Evolutionary conservation across 2,113 vertebrate species (phyloP), one percentile per base, ranked within the genome.

Genomic region (Scartelaos histophorus): DNA sequence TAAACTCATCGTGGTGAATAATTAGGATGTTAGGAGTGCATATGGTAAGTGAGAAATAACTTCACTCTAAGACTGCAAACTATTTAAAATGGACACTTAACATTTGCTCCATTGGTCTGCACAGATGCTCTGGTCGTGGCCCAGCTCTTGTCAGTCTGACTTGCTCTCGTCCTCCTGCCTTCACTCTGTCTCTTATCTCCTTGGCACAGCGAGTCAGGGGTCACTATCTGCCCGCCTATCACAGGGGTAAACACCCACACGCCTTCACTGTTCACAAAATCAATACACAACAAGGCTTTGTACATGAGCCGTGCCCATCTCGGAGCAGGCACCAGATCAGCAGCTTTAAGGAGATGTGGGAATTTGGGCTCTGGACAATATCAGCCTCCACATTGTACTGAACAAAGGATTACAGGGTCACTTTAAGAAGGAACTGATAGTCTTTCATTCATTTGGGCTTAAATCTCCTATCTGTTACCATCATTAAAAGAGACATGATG

Each of bases 151-250:
- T 82, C 85, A 78, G 61, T 46, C 56, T 72, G 60, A 38, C 58
- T 78, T 76, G 76, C 57, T 35, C 34, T 19, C 66, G 21, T 68
- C 64, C 12, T 38, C n/a, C 57, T 62, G 46, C 35, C 53, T 58
- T 56, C 65, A 65, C 73, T 61, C 64, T 58, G n/a, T 86, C 62
- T 86, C 62, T 87, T 87, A 81, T 87, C 84, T 88, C 61, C 82
- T 72, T 82, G 72, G 58, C 7, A 69, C 70, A 79, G 61, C 66
- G 83, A 77, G 72, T 49, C 80, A 72, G 73, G 60, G 76, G 21
- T 75, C 70, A 56, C 73, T 87, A 81, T 82, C 74, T 51, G n/a
- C 21, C 22, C 11, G 75, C 70, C 79, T 74, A 85, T 91, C 81
- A 76, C 53, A 80, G 73, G 47, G 73, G 79, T 84, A 87, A 89